phyloP scores from a whole-genome alignment of 2,888 invertebrate species.

The Agonopterix arenella region DNA sequence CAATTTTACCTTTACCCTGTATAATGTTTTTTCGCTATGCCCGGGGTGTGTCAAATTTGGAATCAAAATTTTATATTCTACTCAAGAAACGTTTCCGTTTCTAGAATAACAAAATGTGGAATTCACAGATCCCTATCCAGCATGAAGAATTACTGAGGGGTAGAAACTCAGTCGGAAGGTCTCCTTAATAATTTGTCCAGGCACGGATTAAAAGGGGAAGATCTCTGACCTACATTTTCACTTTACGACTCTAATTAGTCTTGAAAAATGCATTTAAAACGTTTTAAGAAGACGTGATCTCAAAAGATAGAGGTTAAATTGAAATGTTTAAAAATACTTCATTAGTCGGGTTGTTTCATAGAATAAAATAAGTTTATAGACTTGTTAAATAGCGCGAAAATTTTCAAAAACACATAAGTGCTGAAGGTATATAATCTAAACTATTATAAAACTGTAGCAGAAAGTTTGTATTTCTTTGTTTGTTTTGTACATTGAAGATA shows the following conservation, averaged over 20 bases:
- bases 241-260: slow-evolving; percentile 8
- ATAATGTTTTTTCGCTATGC: too few species aligned
- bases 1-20: too few species aligned
- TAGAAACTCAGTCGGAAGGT: neutral
- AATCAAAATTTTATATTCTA: neutral
- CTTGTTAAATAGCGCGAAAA: neutral
- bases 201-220: slow-evolving; percentile 4
- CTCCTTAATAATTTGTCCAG: slow-evolving; percentile 3
- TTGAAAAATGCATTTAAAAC: slow-evolving; percentile 5
- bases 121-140: neutral
- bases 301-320: neutral
- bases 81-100: too few species aligned
- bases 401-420: neutral
- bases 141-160: neutral
- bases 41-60: neutral
- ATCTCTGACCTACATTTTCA: slow-evolving; percentile 4
- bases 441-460: too few species aligned
- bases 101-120: too few species aligned
- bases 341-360: neutral
- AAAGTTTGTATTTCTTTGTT: too few species aligned
- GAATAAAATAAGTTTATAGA: neutral
- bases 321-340: neutral
- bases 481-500: too few species aligned
- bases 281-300: slow-evolving; percentile 3
- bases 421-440: too few species aligned